Conservation (phyloP, 2,888 invertebrate genomes). For the Steinernema carpocapsae region DNA sequence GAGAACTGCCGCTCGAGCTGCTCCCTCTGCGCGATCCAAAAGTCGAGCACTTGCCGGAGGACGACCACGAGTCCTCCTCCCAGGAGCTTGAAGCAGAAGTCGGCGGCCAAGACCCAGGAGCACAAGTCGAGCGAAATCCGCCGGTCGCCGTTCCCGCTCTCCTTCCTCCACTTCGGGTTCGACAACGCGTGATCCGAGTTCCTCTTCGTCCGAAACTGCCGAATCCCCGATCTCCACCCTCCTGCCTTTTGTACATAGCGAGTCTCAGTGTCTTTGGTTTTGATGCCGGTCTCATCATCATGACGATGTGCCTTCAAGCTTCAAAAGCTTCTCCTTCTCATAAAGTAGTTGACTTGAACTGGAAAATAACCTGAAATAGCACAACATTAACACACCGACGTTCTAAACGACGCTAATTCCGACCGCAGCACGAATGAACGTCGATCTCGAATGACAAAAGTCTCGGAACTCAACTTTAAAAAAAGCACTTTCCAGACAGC, state of each 20-base stretch:
- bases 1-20: constrained; percentile 66
- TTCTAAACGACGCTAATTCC: too few relatives aligned
- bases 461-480: too few relatives aligned
- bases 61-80: not conserved
- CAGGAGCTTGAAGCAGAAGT: not conserved
- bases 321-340: not conserved
- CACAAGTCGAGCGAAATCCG: not conserved
- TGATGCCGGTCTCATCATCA: constrained; percentile 23
- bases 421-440: too few relatives aligned
- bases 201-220: not conserved
- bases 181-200: constrained; percentile 1
- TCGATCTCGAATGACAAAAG: too few relatives aligned
- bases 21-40: constrained; percentile 49
- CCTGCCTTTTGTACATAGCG: constrained; percentile 13
- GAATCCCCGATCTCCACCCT: not conserved
- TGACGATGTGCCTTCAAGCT: constrained; percentile 26
- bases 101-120: not conserved
- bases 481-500: too few relatives aligned
- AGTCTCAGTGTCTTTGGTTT: not conserved
- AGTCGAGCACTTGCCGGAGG: not conserved
- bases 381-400: too few relatives aligned
- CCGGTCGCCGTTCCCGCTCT: not conserved
- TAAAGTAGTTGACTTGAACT: too few relatives aligned
- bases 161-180: constrained; percentile 14
- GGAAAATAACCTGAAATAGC: too few relatives aligned